Base-by-base conservation (phyloP, 1,140 invertebrate genomes). In the Brachionus koreanus region DNA sequence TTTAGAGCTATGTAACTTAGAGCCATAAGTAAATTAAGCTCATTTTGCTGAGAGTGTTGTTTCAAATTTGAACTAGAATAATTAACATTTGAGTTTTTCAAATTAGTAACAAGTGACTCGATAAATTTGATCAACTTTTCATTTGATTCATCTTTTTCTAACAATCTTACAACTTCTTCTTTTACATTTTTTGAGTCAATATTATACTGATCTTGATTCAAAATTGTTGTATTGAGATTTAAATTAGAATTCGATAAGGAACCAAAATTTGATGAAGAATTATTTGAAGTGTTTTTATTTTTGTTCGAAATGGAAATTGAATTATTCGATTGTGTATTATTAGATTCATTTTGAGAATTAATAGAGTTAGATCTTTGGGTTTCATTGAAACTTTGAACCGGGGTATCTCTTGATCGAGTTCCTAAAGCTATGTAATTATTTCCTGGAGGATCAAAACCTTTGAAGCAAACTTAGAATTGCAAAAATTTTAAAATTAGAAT, bases 341-440 rank as follows among this genome's bases (percentile, higher is more conserved):
- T 79, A 13, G 35, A 10, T 25, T 33, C 76, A 79, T n/a, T 35
- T 61, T 35, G n/a, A 49, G 19, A 16, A n/a, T 13, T 42, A 16
- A 23, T 16, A n/a, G 74, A 10, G 6, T 77, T 49, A 25, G 39
- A 33, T 77, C 25, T 77, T 49, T 42, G 46, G 12, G 19, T 25
- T 9, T 77, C 69, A 74, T 23, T 43, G 3, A 43, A 46, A 29
- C 19, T 72, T 10, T 13, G 39, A 46, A 13, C 46, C 12, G 46
- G 9, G 3, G 76, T 25, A 12, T 79, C 76, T 61, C 57, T 79
- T 19, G 76, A 61, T 13, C 76, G 19, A 9, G 46, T 29, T 6
- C 76, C 76, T 23, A 79, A n/a, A 23, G 76, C 76, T 13, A 79
- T 79, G 76, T 79, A 79, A 52, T 79, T 79, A n/a, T 79, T 79